phyloP scores from a whole-genome alignment of 2,113 vertebrate species.

The Hepsetus odoe region DNA sequence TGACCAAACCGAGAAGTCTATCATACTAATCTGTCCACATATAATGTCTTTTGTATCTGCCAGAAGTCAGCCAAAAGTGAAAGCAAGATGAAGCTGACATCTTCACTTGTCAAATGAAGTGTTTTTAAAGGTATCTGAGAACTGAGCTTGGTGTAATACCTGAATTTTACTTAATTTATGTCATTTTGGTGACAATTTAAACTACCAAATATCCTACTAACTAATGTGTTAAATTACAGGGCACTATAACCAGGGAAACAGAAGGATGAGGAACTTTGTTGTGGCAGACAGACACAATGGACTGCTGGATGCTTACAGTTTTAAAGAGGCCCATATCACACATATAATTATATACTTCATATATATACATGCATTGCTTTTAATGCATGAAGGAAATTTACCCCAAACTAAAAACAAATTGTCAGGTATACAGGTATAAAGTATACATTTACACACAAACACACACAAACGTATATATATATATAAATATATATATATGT shows the following conservation, averaged over 20 bases:
- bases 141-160: no score
- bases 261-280: neutral
- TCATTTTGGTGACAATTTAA: no score
- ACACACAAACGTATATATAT: no score
- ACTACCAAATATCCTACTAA: neutral
- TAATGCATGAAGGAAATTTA: no score
- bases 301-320: neutral
- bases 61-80: slow-evolving; percentile 56
- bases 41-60: slow-evolving; percentile 8
- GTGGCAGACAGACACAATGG: neutral
- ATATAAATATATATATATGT: no score
- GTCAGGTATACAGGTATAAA: no score
- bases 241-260: neutral
- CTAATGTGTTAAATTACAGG: neutral
- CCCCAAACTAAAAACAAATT: no score
- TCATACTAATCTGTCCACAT: neutral
- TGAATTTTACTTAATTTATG: neutral
- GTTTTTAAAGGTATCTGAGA: slow-evolving; percentile 20
- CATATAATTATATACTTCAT: no score
- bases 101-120: slow-evolving; percentile 61
- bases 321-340: neutral
- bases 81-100: slow-evolving; percentile 51
- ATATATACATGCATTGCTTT: no score
- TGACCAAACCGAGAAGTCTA: neutral
- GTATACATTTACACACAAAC: no score